Base-by-base conservation (phyloP, 1,140 invertebrate species). In the Drosophila melanica region DNA sequence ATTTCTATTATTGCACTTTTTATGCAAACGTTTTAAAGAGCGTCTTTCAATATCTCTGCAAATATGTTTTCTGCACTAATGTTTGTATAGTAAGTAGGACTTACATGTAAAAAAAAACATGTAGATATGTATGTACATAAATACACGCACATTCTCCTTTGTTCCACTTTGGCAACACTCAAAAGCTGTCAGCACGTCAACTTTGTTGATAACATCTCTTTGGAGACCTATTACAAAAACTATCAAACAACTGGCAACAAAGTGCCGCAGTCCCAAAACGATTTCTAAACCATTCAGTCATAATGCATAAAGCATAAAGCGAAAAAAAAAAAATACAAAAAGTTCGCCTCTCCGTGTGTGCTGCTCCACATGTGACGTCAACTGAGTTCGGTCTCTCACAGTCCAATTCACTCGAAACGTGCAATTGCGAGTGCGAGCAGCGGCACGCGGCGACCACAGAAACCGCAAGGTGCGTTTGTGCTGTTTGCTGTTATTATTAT, bases 381-480 rank as follows among this genome's bases (percentile, higher is more conserved):
- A 59, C 53, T 58, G 62, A 53, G 42, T 62, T 70, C 30, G 11
- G 45, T 77, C 82, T 79, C 81, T 82, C 68, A 86, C 79, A 87
- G 81, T 77, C 75, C 79, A 87, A 79, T 86, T 86, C 75, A 79
- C 84, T 73, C 65, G 48, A 35, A 35, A 35, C 33, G 16, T 47
- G 4, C 12, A 48, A 35, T 35, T 37, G 35, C 47, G 23, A 33
- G 62, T 33, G 62, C 37, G 37, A 54, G 62, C 30, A 14, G 10
- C 41, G 57, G 71, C 44, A 62, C 70, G 71, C 66, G 50, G 58
- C 72, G 54, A 75, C 82, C 84, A 55, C 84, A 87, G 77, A 82
- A 87, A 89, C 82, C 82, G 82, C 82, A 87, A 87, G 84, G 82
- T 87, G 82, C 82, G 84, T 81, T 85, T 77, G 20, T 51, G 55